Evolutionary conservation across 2,888 invertebrate genomes (phyloP), one percentile per base, ranked within the genome.

Genomic region (Drosophila kambysellisi): DNA sequence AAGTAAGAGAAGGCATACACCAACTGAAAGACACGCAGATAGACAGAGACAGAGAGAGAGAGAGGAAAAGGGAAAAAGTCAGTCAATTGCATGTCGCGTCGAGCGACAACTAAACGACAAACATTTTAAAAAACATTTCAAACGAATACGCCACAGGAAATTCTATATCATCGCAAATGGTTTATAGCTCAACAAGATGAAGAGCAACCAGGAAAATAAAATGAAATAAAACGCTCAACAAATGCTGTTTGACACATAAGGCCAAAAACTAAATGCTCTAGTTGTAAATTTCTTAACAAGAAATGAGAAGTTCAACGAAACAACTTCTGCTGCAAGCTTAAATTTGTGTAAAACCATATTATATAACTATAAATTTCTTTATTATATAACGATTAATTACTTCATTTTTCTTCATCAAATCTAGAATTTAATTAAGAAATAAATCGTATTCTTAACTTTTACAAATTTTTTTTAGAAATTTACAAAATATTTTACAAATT

Each of bases 101-200:
- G 39, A 69, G 74, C 81, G 70, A 74, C 79, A 80, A 70, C 75
- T 72, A 70, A 83, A 78, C 79, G 81, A 73, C 79, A 73, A 82
- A 82, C 83, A 81, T 83, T 83, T 84, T 43, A 46, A 48, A 63
- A 65, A 77, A 72, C 85, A 83, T 83, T 83, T 83, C 57, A 76
- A 77, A 76, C 71, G 67, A 66, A 80, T 78, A 71, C 67, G 79
- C 81, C 70, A 79, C 79, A 81, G 79, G 83, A 83, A 81, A 83
- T 81, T 85, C 81, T 81, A 83, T 83, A 82, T 83, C 81, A 81
- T 79, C 64, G 77, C 77, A 79, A 83, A 83, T 83, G 75, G 82
- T 80, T 83, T 81, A 81, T 74, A 70, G 72, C 76, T 65, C 76
- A 81, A 74, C 63, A 67, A 69, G 69, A 66, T 50, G 71, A 56